Conservation (phyloP, 2,797 vertebrate genomes). For the Falco columbarius region DNA sequence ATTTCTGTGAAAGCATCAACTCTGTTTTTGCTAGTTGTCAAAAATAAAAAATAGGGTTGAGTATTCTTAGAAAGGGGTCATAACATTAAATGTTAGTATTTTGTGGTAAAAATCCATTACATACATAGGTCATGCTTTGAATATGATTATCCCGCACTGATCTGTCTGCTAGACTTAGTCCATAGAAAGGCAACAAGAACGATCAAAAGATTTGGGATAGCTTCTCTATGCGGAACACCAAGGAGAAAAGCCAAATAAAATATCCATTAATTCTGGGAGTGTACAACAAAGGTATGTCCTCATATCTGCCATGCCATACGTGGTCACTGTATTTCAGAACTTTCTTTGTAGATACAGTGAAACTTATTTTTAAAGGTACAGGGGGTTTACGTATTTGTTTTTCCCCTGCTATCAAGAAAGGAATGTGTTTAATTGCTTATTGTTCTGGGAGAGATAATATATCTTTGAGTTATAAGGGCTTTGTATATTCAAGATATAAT, state of each 20-base stretch:
- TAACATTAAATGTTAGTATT: not conserved
- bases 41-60: not conserved
- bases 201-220: not conserved
- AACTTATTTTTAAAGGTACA: not conserved
- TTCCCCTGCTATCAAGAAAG: not conserved
- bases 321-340: not conserved
- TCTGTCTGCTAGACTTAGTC: not conserved
- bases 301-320: not conserved
- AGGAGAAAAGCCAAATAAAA: not conserved
- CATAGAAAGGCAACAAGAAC: not conserved
- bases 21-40: not conserved
- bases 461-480: not conserved
- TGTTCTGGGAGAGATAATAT: not conserved
- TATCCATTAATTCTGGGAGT: not conserved
- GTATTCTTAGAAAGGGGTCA: not conserved
- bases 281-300: not conserved
- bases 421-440: constrained; percentile 20
- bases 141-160: not conserved
- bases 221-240: not conserved
- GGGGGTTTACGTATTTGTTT: not conserved
- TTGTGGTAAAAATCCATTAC: not conserved
- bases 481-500: not conserved
- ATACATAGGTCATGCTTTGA: not conserved
- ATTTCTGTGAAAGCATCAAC: not conserved
- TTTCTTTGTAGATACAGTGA: not conserved